Evolutionary conservation across 2,888 invertebrate species (phyloP).

Genomic region (Dichetophora obliterata): DNA sequence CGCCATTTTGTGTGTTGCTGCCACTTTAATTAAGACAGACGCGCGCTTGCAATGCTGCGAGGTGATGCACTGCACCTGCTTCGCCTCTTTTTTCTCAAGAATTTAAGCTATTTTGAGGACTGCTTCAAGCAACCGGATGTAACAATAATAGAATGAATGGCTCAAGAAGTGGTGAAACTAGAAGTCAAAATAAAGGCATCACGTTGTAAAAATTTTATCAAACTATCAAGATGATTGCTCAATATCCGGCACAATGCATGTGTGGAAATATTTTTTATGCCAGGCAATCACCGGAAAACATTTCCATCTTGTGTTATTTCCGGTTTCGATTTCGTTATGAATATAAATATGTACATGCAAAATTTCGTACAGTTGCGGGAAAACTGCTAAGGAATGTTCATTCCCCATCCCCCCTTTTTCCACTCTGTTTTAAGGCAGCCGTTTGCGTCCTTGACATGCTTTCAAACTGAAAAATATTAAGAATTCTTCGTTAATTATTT

Average conservation of each 20-base stretch:
- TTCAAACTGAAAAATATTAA: neutral
- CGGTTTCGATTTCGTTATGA: neutral
- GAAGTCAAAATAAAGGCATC: neutral
- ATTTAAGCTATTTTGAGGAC: no score
- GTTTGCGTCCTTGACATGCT: conserved; percentile 12
- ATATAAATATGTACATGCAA: neutral
- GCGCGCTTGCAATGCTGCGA: neutral
- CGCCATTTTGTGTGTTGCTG: neutral
- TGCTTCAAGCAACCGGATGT: neutral
- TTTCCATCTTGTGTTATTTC: conserved; percentile 10
- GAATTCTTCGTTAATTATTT: neutral
- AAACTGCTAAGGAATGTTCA: neutral
- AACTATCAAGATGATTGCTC: neutral
- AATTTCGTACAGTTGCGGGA: neutral
- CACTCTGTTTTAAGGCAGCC: neutral
- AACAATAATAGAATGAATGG: neutral
- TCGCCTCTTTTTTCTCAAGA: no score
- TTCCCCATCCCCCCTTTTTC: no score
- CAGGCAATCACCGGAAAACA: neutral
- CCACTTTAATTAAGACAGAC: neutral
- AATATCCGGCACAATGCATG: neutral
- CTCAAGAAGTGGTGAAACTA: neutral
- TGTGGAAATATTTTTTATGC: neutral
- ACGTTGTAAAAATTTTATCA: neutral
- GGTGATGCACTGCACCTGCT: no score